Evolutionary conservation across 1,140 invertebrate genomes (phyloP), one percentile per base, ranked within the genome.

Genomic region (Drosophila sulfurigaster): DNA sequence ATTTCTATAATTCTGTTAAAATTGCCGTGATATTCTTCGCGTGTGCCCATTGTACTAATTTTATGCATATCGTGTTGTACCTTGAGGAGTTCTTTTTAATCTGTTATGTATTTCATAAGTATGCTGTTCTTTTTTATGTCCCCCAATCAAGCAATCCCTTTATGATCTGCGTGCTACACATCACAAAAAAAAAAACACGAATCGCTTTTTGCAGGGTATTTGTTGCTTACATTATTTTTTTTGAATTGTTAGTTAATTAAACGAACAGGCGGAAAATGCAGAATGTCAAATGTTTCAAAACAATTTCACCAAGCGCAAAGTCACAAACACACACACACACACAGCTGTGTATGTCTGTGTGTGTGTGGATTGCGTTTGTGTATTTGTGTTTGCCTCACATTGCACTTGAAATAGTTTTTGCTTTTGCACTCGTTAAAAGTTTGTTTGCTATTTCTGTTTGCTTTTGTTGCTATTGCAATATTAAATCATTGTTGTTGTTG

Each of bases 351-450:
- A 1, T 51, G 13, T 58, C 32, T 58, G 54, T 74, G 38, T 20
- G 13, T 32, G 30, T 60, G 66, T 75, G 32, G 51, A 41, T 16
- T 45, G 59, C 57, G 66, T 69, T 68, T 59, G 56, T 15, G 41
- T 63, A 54, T 68, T 68, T 59, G 32, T 20, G 41, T 32, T 59
- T 63, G 56, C 63, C 66, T 68, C 25, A 74, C 63, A 79, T 79
- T 87, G 85, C 83, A 88, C 80, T 87, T 80, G 77, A 82, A 87
- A 83, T 83, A 85, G 65, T 85, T 83, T 64, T 41, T 35, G 52
- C 13, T 56, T 56, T 56, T 51, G 20, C 8, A 38, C 16, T 60
- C 20, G 62, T 68, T 38, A 41, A 60, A 57, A 46, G 46, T 70
- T 56, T 66, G 52, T 70, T 56, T 58, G 72, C 59, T 75, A 43